A percentile compares a stretch with the other conserved stretches of the same genome.
These are phyloP conservation scores for Iguana delicatissima DNA, from an alignment of 2,797 vertebrate genomes.

Conservation along the genomic window DNA sequence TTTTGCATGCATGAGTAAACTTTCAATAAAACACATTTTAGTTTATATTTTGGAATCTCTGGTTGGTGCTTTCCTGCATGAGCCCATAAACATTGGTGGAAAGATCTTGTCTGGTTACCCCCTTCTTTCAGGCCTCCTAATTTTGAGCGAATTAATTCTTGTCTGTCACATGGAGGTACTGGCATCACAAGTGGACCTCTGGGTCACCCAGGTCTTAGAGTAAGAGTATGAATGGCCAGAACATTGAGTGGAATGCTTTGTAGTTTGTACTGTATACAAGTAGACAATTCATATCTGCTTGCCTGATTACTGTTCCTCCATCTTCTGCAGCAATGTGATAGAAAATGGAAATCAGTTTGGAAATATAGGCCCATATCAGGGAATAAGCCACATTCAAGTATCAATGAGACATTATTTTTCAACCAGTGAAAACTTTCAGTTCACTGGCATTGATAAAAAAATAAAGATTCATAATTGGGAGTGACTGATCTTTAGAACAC, in stretches of 20 bases:
- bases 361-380: not conserved
- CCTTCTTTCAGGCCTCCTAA: too few relatives aligned
- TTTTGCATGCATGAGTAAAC: too few relatives aligned
- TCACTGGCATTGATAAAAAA: not conserved
- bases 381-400: not conserved
- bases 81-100: too few relatives aligned
- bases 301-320: not conserved
- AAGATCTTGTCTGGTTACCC: too few relatives aligned
- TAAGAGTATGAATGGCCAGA: not conserved
- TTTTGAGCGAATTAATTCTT: too few relatives aligned
- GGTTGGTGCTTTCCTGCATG: too few relatives aligned
- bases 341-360: not conserved
- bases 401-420: not conserved
- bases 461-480: not conserved
- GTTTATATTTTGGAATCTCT: too few relatives aligned
- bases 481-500: not conserved
- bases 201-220: too few relatives aligned
- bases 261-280: not conserved
- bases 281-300: not conserved
- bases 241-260: not conserved
- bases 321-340: not conserved
- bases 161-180: too few relatives aligned
- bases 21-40: too few relatives aligned
- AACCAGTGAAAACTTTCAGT: not conserved
- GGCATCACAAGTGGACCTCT: too few relatives aligned